phyloP scores from a whole-genome alignment of 2,888 invertebrate species.

The Nemotelus nigrinus region DNA sequence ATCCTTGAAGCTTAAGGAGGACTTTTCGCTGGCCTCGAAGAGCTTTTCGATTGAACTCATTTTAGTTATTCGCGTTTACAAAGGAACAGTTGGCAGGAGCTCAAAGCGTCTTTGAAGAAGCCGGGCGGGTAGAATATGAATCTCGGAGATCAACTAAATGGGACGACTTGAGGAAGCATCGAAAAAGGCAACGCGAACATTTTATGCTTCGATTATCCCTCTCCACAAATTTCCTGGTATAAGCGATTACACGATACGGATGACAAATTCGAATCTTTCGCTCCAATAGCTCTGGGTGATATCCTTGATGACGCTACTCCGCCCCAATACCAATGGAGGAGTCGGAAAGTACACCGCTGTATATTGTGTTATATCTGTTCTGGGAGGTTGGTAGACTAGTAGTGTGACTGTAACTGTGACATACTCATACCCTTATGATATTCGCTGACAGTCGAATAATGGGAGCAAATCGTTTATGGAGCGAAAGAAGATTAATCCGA shows the following conservation, averaged over 20 bases:
- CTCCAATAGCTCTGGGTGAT: slow-evolving; percentile 1
- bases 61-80: neutral
- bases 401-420: neutral
- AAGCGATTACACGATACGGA: neutral
- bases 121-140: neutral
- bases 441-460: slow-evolving; percentile 10
- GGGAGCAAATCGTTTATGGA: slow-evolving; percentile 27
- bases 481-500: slow-evolving; percentile 49
- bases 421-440: slow-evolving; percentile 36
- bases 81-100: too few species aligned
- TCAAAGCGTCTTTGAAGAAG: neutral
- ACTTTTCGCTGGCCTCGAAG: slow-evolving; percentile 46
- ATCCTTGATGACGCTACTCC: neutral
- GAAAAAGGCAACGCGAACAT: slow-evolving; percentile 25
- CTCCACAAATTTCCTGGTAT: too few species aligned
- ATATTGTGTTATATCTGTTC: too few species aligned
- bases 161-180: neutral
- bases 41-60: slow-evolving; percentile 25
- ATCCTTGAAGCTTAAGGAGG: slow-evolving; percentile 49
- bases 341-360: slow-evolving; percentile 3
- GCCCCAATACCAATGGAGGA: neutral
- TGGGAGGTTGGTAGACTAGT: too few species aligned
- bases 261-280: slow-evolving; percentile 15
- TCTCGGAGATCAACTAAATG: neutral
- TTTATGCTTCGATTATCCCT: neutral